Evolutionary conservation across 92 coral and sea anemone species (phyloP).

Genomic region (Bergia sp.): DNA sequence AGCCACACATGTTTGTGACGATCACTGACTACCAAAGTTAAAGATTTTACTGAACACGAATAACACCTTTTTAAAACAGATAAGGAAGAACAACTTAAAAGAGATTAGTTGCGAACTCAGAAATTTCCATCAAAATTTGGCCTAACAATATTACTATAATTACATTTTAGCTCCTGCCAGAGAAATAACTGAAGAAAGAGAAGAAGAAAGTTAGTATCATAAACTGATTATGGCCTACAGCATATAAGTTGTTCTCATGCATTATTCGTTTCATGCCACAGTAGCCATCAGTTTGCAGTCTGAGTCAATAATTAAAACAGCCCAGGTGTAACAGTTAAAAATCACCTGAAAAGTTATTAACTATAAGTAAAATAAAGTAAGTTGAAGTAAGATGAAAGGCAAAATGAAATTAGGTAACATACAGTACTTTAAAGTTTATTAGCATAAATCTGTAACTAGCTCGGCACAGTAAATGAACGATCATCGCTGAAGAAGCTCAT

Average conservation of each 20-base stretch:
- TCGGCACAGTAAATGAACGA: no score
- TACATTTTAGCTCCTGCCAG: constrained; percentile 43
- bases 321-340: no score
- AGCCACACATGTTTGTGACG: not conserved
- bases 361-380: no score
- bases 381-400: no score
- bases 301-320: no score
- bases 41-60: not conserved
- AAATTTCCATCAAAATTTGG: not conserved
- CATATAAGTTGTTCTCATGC: not conserved
- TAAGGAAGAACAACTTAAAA: not conserved
- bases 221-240: not conserved
- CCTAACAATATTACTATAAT: not conserved
- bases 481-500: no score
- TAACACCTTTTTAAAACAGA: not conserved
- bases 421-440: no score
- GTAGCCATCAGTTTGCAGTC: not conserved
- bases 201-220: constrained; percentile 44
- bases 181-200: constrained; percentile 37
- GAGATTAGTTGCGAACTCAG: not conserved
- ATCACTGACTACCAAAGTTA: not conserved
- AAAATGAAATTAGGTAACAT: no score
- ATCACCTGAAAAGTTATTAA: no score
- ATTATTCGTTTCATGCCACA: not conserved
- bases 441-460: no score